Evolutionary conservation across 2,888 invertebrate genomes (phyloP).

Genomic region (Drosophila nr. perissopoda): DNA sequence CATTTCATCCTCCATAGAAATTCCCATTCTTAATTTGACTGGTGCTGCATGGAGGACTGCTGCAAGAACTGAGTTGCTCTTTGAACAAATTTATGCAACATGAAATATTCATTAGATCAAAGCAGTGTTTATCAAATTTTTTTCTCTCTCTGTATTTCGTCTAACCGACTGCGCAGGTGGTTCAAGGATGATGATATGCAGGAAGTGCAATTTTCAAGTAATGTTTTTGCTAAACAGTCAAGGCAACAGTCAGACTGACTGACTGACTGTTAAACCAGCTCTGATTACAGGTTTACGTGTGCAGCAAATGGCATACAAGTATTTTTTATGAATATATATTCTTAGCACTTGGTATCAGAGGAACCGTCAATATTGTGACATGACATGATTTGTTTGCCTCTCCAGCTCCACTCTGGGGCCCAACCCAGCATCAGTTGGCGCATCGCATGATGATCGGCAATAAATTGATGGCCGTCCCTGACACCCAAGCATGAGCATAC

Average conservation of each 20-base stretch:
- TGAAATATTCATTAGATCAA: slow-evolving; percentile 79
- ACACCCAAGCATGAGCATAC: slow-evolving; percentile 17
- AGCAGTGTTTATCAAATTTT: not conserved
- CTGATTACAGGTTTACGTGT: slow-evolving; percentile 48
- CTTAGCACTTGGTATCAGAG: slow-evolving; percentile 55
- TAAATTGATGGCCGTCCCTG: slow-evolving; percentile 65
- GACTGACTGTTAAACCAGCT: slow-evolving; percentile 18
- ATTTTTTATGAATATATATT: slow-evolving; percentile 28
- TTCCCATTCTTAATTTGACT: slow-evolving; percentile 7
- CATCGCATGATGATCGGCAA: slow-evolving; percentile 79
- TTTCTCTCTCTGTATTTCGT: not conserved
- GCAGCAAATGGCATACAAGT: slow-evolving; percentile 13
- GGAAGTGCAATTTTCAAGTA: slow-evolving; percentile 25
- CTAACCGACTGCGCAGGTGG: not conserved
- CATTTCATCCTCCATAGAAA: slow-evolving; percentile 4
- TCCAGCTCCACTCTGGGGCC: slow-evolving; percentile 14
- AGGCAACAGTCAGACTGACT: slow-evolving; percentile 15
- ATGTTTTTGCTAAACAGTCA: slow-evolving; percentile 32
- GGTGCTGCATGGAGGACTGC: not conserved
- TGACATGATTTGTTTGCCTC: slow-evolving; percentile 68
- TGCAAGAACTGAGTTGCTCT: not conserved
- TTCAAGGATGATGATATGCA: slow-evolving; percentile 18
- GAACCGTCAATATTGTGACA: slow-evolving; percentile 77
- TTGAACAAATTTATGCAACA: slow-evolving; percentile 66
- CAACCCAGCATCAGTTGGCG: slow-evolving; percentile 37